A percentile compares a stretch with the other conserved stretches of the same genome.
Evolutionary conservation across 2,113 vertebrate species (phyloP).

Genomic region (Ranitomeya imitator): DNA sequence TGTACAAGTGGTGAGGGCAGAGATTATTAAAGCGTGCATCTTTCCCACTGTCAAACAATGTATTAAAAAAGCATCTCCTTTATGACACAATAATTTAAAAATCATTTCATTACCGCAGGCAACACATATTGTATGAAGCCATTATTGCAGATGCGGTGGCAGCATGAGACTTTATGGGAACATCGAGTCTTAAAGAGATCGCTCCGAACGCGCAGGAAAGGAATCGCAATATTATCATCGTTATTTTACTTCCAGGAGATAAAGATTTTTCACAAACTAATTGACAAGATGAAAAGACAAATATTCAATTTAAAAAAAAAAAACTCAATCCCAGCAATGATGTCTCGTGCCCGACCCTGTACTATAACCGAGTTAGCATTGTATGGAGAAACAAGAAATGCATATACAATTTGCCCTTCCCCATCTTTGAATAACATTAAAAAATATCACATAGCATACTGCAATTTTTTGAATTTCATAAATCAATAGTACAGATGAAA

Average conservation of each 20-base stretch:
- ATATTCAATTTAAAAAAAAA: background rate
- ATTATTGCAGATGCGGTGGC: conserved; percentile 57
- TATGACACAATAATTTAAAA: conserved; percentile 73
- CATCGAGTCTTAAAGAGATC: conserved; percentile 40
- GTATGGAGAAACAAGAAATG: background rate
- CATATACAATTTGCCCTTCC: background rate
- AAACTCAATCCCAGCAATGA: background rate
- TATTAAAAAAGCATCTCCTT: conserved; percentile 72
- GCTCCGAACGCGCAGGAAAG: background rate
- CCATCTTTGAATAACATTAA: background rate
- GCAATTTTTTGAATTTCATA: too few relatives aligned
- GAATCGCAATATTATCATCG: background rate
- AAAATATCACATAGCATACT: background rate
- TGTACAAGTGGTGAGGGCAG: conserved; percentile 63
- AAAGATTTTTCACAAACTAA: conserved; percentile 36
- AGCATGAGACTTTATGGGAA: conserved; percentile 52
- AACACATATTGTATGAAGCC: conserved; percentile 63
- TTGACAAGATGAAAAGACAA: conserved; percentile 34
- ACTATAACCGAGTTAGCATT: background rate
- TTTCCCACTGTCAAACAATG: conserved; percentile 71
- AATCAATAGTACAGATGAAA: too few relatives aligned
- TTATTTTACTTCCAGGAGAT: background rate
- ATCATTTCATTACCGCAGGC: conserved; percentile 69
- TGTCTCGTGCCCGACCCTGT: background rate
- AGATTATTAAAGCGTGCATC: conserved; percentile 71